Conservation (phyloP, 2,888 invertebrate genomes). For the Uloborus plumipes region DNA sequence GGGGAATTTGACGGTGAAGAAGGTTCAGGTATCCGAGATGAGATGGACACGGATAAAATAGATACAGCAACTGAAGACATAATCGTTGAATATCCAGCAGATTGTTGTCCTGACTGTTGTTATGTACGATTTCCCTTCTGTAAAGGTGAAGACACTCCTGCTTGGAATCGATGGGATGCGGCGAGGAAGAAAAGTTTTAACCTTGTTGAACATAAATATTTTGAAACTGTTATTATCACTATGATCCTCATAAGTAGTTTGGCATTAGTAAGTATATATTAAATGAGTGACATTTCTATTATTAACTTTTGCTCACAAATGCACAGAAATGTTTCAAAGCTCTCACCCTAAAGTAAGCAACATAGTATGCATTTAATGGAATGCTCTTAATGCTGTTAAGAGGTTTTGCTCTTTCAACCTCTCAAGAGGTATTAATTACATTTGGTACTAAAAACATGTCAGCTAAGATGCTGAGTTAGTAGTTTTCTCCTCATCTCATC, state of each 20-base stretch:
- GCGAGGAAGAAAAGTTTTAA: constrained; percentile 92
- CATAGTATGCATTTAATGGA: too few species aligned
- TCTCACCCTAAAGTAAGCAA: too few species aligned
- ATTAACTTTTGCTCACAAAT: too few species aligned
- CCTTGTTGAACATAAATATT: constrained; percentile 98
- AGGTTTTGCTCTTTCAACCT: too few species aligned
- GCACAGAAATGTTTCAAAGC: too few species aligned
- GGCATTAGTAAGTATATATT: constrained; percentile 82
- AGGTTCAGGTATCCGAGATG: constrained; percentile 42
- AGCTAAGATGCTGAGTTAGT: too few species aligned
- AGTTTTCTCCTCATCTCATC: too few species aligned
- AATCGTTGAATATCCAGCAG: constrained; percentile 86
- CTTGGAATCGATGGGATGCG: constrained; percentile 95
- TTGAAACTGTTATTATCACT: constrained; percentile 98
- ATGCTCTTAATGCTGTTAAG: too few species aligned
- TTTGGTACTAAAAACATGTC: too few species aligned
- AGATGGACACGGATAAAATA: constrained; percentile 73
- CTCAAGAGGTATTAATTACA: too few species aligned
- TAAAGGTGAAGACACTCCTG: constrained; percentile 81
- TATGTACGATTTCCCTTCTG: constrained; percentile 70
- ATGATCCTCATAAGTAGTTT: constrained; percentile 98
- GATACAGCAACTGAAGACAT: constrained; percentile 85
- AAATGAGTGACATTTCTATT: too few species aligned
- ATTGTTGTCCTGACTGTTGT: constrained; percentile 87
- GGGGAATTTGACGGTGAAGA: constrained; percentile 23